Evolutionary conservation across 2,888 invertebrate genomes (phyloP).

Genomic region (Acleris holmiana): DNA sequence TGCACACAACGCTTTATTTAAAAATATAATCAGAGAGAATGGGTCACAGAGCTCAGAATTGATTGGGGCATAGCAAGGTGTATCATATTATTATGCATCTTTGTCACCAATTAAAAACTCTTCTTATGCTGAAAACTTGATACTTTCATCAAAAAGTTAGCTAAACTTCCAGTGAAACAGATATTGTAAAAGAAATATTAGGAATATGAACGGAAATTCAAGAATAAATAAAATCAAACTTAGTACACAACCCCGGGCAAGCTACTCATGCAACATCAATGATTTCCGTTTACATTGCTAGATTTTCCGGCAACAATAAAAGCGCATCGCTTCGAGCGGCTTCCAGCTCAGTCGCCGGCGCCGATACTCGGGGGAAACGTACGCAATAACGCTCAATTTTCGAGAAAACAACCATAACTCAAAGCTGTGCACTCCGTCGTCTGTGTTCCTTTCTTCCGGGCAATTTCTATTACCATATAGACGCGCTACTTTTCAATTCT

Average conservation of each 20-base stretch:
- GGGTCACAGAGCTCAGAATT: conserved; percentile 45
- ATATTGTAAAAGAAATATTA: not conserved
- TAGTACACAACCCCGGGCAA: conserved; percentile 46
- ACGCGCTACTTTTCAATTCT: conserved; percentile 84
- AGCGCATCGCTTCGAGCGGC: conserved; percentile 50
- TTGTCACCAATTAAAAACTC: not conserved
- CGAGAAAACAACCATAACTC: conserved; percentile 81
- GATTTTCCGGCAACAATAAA: conserved; percentile 68
- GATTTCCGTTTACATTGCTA: conserved; percentile 65
- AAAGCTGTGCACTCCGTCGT: conserved; percentile 78
- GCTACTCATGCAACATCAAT: conserved; percentile 59
- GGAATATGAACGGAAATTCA: not conserved
- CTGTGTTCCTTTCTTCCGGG: conserved; percentile 82
- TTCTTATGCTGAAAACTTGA: not conserved
- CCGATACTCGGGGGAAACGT: conserved; percentile 62
- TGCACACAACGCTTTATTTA: conserved; percentile 59
- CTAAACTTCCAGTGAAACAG: conserved; percentile 18
- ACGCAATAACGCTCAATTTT: conserved; percentile 82
- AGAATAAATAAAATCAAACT: conserved; percentile 50
- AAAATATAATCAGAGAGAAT: conserved; percentile 68
- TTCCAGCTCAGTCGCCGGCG: conserved; percentile 46
- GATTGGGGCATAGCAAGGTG: conserved; percentile 30
- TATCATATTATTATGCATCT: not conserved
- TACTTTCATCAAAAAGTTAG: too few relatives aligned
- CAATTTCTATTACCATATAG: conserved; percentile 85